Percentiles rank a stretch among this genome's conserved stretches.
Evolutionary conservation across 2,797 vertebrate species (phyloP).

Genomic region (Leontocebus nigricollis): DNA sequence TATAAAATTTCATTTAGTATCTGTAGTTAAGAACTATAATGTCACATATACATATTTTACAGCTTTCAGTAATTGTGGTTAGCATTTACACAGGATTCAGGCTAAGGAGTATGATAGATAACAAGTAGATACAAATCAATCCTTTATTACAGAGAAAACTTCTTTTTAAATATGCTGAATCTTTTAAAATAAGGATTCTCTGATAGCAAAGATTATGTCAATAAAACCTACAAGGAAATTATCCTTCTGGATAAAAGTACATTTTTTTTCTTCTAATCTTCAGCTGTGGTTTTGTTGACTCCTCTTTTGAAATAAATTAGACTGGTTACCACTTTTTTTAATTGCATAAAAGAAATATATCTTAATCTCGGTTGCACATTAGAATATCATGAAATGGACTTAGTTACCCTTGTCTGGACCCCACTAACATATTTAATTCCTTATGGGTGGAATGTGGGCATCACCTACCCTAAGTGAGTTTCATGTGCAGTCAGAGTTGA

Average conservation of each 20-base stretch:
- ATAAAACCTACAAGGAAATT: not conserved
- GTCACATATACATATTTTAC: not conserved
- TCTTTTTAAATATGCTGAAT: not conserved
- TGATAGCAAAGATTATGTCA: not conserved
- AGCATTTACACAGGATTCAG: not conserved
- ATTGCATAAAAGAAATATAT: not conserved
- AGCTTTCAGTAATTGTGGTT: slow-evolving; percentile 4
- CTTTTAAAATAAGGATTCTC: not conserved
- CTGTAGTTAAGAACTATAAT: not conserved
- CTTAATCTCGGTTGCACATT: not conserved
- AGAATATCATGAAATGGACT: not conserved
- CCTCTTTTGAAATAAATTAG: not conserved
- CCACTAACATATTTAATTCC: not conserved
- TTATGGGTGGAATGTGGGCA: not conserved
- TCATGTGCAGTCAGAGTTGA: not conserved
- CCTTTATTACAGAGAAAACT: not conserved
- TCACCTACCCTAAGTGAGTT: not conserved
- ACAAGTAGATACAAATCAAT: not conserved
- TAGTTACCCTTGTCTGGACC: not conserved
- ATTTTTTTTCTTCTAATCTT: not conserved
- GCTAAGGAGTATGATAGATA: not conserved
- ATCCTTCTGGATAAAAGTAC: not conserved
- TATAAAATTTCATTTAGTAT: slow-evolving; percentile 39
- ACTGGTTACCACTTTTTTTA: not conserved
- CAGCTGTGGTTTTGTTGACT: not conserved